Conservation (phyloP, 1,140 invertebrate genomes). For the Ooceraea biroi region DNA sequence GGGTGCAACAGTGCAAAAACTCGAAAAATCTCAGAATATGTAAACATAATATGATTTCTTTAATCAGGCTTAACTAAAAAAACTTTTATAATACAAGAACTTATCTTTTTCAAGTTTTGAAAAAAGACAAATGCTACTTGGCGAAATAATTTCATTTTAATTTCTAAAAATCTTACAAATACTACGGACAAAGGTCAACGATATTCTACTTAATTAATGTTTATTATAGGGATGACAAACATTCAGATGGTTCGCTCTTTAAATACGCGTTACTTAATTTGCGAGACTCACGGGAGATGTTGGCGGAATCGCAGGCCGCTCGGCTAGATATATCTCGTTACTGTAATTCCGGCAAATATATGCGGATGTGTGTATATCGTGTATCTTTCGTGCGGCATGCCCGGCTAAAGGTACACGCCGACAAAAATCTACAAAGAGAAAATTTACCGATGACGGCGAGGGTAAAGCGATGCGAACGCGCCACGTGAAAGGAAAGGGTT, state of each 20-base stretch:
- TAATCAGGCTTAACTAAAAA: too few relatives aligned
- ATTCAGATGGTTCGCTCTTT: constrained; percentile 26
- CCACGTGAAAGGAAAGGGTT: constrained; percentile 44
- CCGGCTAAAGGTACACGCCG: constrained; percentile 43
- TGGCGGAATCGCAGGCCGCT: constrained; percentile 23
- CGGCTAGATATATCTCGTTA: constrained; percentile 45
- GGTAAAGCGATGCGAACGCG: constrained; percentile 54
- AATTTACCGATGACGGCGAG: constrained; percentile 58
- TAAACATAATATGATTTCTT: not conserved
- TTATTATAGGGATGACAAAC: not conserved
- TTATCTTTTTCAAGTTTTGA: not conserved
- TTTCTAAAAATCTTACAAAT: not conserved
- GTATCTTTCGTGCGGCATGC: constrained; percentile 39
- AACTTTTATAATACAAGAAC: not conserved
- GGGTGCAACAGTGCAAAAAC: not conserved
- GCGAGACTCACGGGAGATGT: constrained; percentile 21
- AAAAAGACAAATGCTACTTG: not conserved
- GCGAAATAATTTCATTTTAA: not conserved
- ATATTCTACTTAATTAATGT: not conserved
- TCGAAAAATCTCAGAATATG: not conserved
- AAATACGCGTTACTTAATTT: constrained; percentile 47
- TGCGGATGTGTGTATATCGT: not conserved
- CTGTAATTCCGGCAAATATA: constrained; percentile 47
- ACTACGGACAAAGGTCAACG: not conserved
- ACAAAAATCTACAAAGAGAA: constrained; percentile 62